phyloP scores from a whole-genome alignment of 2,797 vertebrate species.

The Falco novaeseelandiae region DNA sequence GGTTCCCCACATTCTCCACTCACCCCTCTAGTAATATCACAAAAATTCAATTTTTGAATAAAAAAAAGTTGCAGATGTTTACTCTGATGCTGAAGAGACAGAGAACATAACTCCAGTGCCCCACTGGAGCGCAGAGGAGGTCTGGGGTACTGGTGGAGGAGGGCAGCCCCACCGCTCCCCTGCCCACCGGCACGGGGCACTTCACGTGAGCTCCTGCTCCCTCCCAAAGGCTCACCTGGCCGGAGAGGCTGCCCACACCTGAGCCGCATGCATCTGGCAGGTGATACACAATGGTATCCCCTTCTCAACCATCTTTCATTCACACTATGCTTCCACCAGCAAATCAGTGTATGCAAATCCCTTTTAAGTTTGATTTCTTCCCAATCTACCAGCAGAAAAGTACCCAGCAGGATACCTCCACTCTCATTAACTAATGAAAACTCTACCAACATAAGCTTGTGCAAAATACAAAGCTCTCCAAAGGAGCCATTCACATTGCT shows the following conservation, averaged over 20 bases:
- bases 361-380: not conserved
- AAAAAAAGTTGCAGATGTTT: not conserved
- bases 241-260: fast-evolving
- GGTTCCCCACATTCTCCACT: not conserved
- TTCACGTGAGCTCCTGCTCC: not conserved
- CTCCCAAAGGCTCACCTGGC: not conserved
- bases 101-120: fast-evolving
- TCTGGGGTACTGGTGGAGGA: not conserved
- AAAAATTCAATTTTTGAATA: not conserved
- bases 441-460: fast-evolving
- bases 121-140: not conserved
- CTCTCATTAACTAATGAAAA: not conserved
- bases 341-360: not conserved
- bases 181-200: not conserved
- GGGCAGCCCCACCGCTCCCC: not conserved
- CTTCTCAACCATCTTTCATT: not conserved
- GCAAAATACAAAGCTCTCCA: not conserved
- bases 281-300: fast-evolving
- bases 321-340: fast-evolving
- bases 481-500: not conserved
- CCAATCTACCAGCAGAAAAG: not conserved
- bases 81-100: not conserved
- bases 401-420: not conserved
- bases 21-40: not conserved
- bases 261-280: not conserved